phyloP scores from a whole-genome alignment of 1,140 invertebrate species.

The Colletes gigas region DNA sequence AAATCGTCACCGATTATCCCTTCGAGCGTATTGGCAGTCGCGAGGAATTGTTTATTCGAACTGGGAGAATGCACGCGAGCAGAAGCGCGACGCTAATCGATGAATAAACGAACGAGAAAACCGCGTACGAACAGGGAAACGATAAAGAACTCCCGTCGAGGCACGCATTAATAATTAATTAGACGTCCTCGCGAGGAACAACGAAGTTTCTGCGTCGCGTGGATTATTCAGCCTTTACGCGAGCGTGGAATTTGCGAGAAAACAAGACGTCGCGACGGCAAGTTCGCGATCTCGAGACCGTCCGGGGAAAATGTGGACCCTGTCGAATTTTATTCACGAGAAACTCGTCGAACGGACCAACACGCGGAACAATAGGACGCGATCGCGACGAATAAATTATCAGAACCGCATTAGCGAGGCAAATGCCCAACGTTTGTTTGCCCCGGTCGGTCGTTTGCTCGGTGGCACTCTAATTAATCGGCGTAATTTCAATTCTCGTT shows the following conservation, averaged over 20 bases:
- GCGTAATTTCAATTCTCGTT: conserved; percentile 1
- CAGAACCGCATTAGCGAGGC: not conserved
- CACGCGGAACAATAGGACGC: not conserved
- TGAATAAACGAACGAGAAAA: not conserved
- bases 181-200: not conserved
- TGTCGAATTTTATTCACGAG: not conserved
- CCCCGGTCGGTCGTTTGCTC: not conserved
- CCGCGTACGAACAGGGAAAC: not conserved
- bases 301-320: not conserved
- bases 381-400: not conserved
- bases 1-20: too few relatives aligned
- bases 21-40: too few relatives aligned
- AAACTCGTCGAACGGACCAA: too few relatives aligned
- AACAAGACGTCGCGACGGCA: not conserved
- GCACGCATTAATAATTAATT: conserved; percentile 26
- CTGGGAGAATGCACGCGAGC: not conserved
- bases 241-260: not conserved
- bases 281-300: not conserved
- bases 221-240: not conserved
- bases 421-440: conserved; percentile 10
- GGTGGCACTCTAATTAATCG: not conserved
- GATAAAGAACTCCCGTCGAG: not conserved
- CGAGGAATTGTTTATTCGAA: too few relatives aligned
- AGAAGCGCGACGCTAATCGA: not conserved
- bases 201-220: not conserved